These are phyloP conservation scores for Peromyscus maniculatus DNA, from an alignment of 2,113 vertebrate species.

Conservation along the genomic window DNA sequence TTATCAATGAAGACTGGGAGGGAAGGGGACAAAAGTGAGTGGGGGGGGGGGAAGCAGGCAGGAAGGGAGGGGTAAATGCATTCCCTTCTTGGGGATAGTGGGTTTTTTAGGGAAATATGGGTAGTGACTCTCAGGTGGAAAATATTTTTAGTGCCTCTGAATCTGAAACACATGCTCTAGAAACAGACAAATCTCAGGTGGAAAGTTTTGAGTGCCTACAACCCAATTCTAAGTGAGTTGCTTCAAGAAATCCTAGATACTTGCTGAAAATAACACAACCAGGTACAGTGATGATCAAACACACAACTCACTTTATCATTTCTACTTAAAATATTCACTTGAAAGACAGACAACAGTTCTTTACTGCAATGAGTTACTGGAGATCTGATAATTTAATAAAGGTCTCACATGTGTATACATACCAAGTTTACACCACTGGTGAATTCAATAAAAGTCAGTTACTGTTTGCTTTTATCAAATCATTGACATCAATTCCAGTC, in stretches of 20 bases:
- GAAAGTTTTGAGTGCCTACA: constrained; percentile 53
- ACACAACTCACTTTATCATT: not conserved
- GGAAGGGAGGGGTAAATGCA: not conserved
- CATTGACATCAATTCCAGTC: constrained; percentile 39
- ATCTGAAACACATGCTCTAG: constrained; percentile 46
- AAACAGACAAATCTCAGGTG: constrained; percentile 54
- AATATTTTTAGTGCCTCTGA: constrained; percentile 61
- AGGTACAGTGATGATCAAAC: constrained; percentile 27
- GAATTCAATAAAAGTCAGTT: not conserved
- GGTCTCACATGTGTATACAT: not conserved
- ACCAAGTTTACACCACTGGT: not conserved
- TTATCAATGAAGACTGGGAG: not conserved
- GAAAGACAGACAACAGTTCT: constrained; percentile 32
- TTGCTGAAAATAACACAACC: constrained; percentile 4
- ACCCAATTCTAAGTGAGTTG: constrained; percentile 23
- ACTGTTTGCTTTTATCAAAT: constrained; percentile 24
- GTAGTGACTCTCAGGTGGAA: constrained; percentile 60
- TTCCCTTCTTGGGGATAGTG: not conserved
- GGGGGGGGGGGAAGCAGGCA: not conserved
- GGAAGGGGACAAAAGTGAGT: not conserved
- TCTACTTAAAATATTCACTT: constrained; percentile 63
- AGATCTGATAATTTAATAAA: not conserved
- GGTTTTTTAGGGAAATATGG: not conserved
- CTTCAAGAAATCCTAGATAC: constrained; percentile 57
- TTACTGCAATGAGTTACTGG: constrained; percentile 26